Evolutionary conservation across 2,888 invertebrate genomes (phyloP).

Genomic region (Diaprepes abbreviatus): DNA sequence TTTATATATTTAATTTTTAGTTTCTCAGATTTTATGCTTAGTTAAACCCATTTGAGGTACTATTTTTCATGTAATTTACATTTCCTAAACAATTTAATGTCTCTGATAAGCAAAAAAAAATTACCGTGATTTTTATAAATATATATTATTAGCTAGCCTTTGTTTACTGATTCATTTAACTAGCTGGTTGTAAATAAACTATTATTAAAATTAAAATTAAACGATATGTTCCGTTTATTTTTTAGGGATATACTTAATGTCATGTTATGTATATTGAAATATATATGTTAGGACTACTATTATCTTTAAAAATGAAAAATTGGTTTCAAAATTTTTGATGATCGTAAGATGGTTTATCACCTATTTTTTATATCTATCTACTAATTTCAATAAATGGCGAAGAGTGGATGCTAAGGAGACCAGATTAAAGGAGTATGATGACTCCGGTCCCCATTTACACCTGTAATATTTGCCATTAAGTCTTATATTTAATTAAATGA

Average conservation of each 20-base stretch:
- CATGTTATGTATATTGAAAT: no score
- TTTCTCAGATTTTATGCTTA: background rate
- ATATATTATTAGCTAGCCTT: background rate
- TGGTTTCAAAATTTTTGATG: no score
- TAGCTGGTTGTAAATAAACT: slow-evolving; percentile 17
- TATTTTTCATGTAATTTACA: slow-evolving; percentile 11
- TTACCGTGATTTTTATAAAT: slow-evolving; percentile 8
- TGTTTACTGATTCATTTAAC: slow-evolving; percentile 24
- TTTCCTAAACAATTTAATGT: background rate
- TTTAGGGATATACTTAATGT: background rate
- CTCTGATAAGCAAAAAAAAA: background rate
- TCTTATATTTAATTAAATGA: no score
- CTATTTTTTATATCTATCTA: no score
- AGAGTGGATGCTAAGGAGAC: no score
- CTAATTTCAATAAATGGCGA: no score
- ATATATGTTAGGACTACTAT: no score
- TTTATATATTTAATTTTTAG: background rate
- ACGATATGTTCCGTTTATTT: slow-evolving; percentile 23
- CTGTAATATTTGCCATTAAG: no score
- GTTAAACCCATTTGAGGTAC: background rate
- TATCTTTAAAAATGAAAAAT: no score
- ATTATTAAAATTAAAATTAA: slow-evolving; percentile 24
- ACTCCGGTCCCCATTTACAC: no score
- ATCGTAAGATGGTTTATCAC: no score
- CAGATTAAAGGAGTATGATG: no score